A percentile compares a stretch with the other conserved stretches of the same genome.
Conservation (phyloP, 2,888 invertebrate species). For the Corbicula japonica region DNA sequence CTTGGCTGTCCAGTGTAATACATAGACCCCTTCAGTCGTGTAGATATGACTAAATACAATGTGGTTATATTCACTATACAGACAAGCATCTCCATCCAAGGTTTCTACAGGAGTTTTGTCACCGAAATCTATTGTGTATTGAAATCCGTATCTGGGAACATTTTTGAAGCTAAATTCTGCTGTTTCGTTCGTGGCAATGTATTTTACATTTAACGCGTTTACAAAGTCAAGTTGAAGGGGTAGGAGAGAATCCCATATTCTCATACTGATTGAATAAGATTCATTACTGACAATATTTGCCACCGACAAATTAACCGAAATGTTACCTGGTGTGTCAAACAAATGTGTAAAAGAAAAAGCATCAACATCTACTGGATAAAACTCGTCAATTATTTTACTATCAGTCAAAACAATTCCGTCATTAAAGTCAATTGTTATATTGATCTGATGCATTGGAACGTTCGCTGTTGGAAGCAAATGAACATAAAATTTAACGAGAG, state of each 20-base stretch:
- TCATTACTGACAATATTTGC: conserved; percentile 40
- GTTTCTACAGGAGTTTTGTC: conserved; percentile 31
- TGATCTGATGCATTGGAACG: conserved; percentile 51
- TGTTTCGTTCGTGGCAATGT: conserved; percentile 55
- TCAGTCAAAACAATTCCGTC: conserved; percentile 6
- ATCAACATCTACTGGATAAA: not conserved
- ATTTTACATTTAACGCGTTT: conserved; percentile 43
- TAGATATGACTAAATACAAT: conserved; percentile 48
- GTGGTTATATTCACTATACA: conserved; percentile 35
- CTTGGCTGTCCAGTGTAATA: conserved; percentile 44
- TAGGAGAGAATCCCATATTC: conserved; percentile 51
- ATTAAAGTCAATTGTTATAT: conserved; percentile 39
- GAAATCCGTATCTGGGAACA: conserved; percentile 50
- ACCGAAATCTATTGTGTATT: conserved; percentile 57
- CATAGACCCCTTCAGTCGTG: conserved; percentile 39
- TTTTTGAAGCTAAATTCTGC: conserved; percentile 50
- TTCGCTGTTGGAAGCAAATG: conserved; percentile 5
- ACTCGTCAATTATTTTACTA: conserved; percentile 2
- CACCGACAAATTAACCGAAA: conserved; percentile 27
- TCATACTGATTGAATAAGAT: conserved; percentile 17
- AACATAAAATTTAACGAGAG: conserved; percentile 30
- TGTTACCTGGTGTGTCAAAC: conserved; percentile 48
- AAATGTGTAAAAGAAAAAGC: conserved; percentile 22
- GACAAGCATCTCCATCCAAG: conserved; percentile 17
- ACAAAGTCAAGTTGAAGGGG: conserved; percentile 38